Evolutionary conservation across 2,797 vertebrate species (phyloP).

Genomic region (Xerus rutilus): DNA sequence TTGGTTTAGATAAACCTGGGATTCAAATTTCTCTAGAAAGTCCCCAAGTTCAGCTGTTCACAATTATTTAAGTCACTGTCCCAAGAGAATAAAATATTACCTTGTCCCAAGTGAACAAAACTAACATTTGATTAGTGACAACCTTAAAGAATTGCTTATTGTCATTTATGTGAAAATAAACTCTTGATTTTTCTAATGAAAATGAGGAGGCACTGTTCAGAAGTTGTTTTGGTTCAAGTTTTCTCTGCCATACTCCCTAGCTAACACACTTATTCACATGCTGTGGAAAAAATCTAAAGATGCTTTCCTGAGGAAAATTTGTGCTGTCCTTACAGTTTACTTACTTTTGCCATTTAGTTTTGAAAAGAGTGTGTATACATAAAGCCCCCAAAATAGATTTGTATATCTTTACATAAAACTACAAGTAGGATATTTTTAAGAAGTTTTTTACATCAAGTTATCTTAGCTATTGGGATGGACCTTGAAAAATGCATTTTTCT

Average conservation of each 20-base stretch:
- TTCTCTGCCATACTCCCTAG: not conserved
- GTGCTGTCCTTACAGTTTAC: not conserved
- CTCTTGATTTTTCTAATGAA: not conserved
- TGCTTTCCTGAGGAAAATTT: not conserved
- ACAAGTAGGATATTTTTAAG: not conserved
- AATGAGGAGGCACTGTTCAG: not conserved
- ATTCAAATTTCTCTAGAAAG: not conserved
- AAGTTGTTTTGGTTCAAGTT: conserved; percentile 3
- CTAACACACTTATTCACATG: not conserved
- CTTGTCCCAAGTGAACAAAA: not conserved
- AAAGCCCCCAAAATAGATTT: not conserved
- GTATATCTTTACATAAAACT: not conserved
- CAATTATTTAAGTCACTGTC: not conserved
- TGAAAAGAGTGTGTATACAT: not conserved
- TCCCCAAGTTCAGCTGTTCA: not conserved
- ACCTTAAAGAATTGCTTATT: conserved; percentile 18
- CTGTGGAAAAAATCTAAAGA: not conserved
- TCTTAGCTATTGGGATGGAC: not conserved
- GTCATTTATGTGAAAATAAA: conserved; percentile 35
- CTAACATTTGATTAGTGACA: not conserved
- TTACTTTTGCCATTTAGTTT: not conserved
- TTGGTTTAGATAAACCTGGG: not conserved
- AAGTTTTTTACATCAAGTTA: conserved; percentile 37
- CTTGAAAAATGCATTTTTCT: conserved; percentile 70
- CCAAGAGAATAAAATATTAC: conserved; percentile 4